Evolutionary conservation across 2,113 vertebrate genomes (phyloP).

Genomic region (Meles meles): DNA sequence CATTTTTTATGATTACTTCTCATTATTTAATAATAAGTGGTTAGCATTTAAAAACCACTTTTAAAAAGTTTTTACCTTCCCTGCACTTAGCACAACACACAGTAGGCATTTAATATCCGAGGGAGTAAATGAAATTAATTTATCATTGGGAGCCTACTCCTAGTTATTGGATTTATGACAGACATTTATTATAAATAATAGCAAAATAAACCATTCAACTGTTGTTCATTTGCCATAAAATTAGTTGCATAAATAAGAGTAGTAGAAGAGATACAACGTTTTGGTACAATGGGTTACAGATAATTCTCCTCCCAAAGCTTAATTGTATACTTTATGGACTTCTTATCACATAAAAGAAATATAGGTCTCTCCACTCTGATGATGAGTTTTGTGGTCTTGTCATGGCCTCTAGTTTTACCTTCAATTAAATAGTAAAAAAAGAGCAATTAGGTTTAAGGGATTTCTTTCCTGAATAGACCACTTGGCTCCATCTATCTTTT

Average conservation of each 20-base stretch:
- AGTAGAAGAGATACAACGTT: background rate
- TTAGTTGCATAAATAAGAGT: background rate
- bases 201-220: background rate
- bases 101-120: background rate
- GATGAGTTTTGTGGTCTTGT: conserved; percentile 41
- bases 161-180: background rate
- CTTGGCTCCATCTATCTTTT: conserved; percentile 60
- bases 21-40: background rate
- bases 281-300: background rate
- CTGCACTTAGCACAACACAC: background rate
- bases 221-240: background rate
- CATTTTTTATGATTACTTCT: background rate
- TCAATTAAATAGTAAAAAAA: conserved; percentile 72
- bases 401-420: conserved; percentile 55
- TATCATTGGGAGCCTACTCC: background rate
- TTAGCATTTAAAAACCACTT: background rate
- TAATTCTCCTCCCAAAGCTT: background rate
- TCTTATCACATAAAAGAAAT: conserved; percentile 44
- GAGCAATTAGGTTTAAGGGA: conserved; percentile 63
- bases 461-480: conserved; percentile 58
- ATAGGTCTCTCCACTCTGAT: conserved; percentile 11
- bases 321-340: background rate
- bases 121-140: background rate
- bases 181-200: background rate
- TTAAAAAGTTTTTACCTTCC: background rate